A percentile compares a stretch with the other conserved stretches of the same genome.
These are phyloP conservation scores for Pedetes capensis DNA, from an alignment of 2,113 vertebrate species.

Conservation along the genomic window DNA sequence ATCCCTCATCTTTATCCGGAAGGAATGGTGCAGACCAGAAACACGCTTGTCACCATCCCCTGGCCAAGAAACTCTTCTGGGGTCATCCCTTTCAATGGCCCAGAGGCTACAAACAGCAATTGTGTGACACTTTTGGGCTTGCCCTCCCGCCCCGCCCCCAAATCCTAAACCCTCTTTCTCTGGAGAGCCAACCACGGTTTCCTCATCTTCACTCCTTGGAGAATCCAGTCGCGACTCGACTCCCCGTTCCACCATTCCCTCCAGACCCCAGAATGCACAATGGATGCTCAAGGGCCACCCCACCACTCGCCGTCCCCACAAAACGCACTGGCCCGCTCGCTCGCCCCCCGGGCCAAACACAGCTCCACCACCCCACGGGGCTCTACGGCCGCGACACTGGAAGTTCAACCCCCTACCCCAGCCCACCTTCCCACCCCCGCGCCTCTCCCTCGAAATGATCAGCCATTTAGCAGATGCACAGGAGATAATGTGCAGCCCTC, in stretches of 20 bases:
- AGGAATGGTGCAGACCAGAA: constrained; percentile 52
- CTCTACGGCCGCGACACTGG: not conserved
- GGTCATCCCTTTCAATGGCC: constrained; percentile 4
- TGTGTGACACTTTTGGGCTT: constrained; percentile 5
- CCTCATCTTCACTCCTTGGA: not conserved
- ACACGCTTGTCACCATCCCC: constrained; percentile 39
- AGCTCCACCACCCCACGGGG: not conserved
- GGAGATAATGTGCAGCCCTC: not conserved
- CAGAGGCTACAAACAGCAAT: constrained; percentile 1
- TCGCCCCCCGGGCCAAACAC: not conserved
- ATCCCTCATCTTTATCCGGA: constrained; percentile 35
- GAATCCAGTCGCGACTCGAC: not conserved
- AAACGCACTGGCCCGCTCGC: not conserved
- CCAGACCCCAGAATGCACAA: not conserved
- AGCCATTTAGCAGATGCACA: not conserved
- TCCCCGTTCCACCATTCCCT: constrained; percentile 10
- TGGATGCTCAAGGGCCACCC: not conserved
- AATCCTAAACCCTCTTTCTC: not conserved
- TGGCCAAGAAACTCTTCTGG: constrained; percentile 45
- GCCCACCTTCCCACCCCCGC: constrained; percentile 14
- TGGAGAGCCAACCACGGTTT: not conserved
- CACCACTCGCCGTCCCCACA: not conserved
- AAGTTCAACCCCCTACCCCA: not conserved
- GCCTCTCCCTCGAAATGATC: not conserved
- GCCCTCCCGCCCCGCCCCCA: not conserved